phyloP scores from a whole-genome alignment of 2,113 vertebrate species.

The Caracal caracal region DNA sequence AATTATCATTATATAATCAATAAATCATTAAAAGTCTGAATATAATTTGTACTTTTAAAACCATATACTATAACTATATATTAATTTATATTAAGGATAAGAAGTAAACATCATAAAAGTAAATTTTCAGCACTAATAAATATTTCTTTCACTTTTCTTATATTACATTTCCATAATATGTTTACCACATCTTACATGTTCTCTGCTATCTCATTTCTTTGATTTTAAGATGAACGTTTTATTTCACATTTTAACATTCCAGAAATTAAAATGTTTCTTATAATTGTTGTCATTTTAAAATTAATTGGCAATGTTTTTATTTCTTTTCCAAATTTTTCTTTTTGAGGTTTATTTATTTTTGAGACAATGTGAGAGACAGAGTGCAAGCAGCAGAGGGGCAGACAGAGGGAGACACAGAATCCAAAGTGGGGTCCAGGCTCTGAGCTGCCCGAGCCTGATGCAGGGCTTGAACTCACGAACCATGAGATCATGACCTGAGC shows the following conservation, averaged over 20 bases:
- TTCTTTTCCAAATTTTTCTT: background rate
- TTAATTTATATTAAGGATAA: background rate
- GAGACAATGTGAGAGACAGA: too few species aligned
- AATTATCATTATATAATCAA: background rate
- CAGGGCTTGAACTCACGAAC: too few species aligned
- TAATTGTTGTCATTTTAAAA: background rate
- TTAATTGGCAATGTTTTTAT: background rate
- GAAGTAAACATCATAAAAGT: background rate
- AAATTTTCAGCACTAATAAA: background rate
- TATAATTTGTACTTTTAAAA: background rate
- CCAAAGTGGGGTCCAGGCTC: too few species aligned
- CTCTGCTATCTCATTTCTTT: background rate
- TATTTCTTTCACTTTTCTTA: background rate
- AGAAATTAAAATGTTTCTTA: constrained; percentile 40
- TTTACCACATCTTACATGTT: background rate
- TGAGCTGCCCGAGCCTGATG: too few species aligned
- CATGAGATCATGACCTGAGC: too few species aligned
- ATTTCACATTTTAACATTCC: constrained; percentile 10
- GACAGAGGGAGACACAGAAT: too few species aligned
- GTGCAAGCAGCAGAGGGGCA: too few species aligned
- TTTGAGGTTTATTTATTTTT: too few species aligned
- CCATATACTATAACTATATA: background rate
- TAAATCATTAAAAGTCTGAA: background rate
- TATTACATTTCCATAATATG: background rate
- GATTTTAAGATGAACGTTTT: constrained; percentile 12